Evolutionary conservation across 1,140 invertebrate genomes (phyloP), one percentile per base, ranked within the genome.

Genomic region (Rhyacophila brunnea): DNA sequence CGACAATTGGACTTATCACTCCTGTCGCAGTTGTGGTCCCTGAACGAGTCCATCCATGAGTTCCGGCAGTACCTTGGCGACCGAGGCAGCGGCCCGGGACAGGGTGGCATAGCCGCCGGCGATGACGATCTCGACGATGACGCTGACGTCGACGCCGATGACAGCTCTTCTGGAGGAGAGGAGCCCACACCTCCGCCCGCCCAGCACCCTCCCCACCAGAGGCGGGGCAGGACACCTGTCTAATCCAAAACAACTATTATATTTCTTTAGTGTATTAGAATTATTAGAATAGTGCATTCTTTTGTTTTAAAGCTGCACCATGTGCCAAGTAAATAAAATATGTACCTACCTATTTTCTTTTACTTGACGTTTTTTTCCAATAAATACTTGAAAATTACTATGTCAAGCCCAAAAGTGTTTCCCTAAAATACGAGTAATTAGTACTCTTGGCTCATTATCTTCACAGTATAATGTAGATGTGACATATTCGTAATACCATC

Each of bases 31-130:
- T 76, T 95, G 52, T 93, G 91, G 91, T 87, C 90, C 0, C 74
- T 95, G 5, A 92, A 92, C 70, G 91, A 94, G 71, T 88, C 90
- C 1, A 92, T 94, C 70, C 90, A 92, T 66, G 90, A 92, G 54
- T 93, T 92, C 74, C 84, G 91, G 15, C 70, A 76, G 45, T 75
- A 78, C 67, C 70, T 79, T 45, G 76, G 77, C 51, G 69, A 74
- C 4, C 70, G 65, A 1, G 34, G 45, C 9, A 17, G 20, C 11
- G n/a, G 43, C 7, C 19, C 54, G 13, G 10, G 44, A 11, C 14
- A 50, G 44, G 15, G n/a, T n/a, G 14, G 58, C 18, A 45, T 40
- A 5, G 48, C 32, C 2, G 47, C 45, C 13, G 56, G 57, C 44
- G 51, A 54, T 17, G 58, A 60, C 13, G 62, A 64, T 23, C 35